Evolutionary conservation across 1,140 invertebrate species (phyloP), one percentile per base, ranked within the genome.

Genomic region (Leptinotarsa defecta): DNA sequence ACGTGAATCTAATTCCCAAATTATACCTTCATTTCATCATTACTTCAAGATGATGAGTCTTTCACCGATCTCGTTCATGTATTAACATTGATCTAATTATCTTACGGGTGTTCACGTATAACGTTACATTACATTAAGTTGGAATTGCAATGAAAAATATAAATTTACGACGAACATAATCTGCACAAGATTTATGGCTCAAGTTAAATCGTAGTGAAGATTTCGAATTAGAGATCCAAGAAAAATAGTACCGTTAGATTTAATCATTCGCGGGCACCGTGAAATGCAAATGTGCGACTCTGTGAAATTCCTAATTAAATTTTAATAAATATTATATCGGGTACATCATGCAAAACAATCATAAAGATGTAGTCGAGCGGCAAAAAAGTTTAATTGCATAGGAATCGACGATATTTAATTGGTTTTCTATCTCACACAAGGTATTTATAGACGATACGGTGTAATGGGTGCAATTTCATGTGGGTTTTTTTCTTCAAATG

Each of bases 251-350:
- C 52, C 52, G 52, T 57, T 57, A 57, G 52, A 15, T 57, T 57
- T 57, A 57, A 57, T 57, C n/a, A 57, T 57, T 57, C n/a, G 52
- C 52, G 52, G 8, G 52, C 52, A 65, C 20, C 24, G 63, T 65
- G 63, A 65, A 27, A 65, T 65, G 24, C 15, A 65, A 65, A 65
- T 65, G 63, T 65, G 63, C 20, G 24, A 27, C 63, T 65, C 24
- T 65, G 63, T 27, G 24, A 68, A 34, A 68, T 68, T 68, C n/a
- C 13, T 43, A 19, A 68, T 68, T 68, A 68, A 68, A 68, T 68
- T 43, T n/a, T 68, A 34, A 34, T 68, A 65, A 27, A 65, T 22
- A 62, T 20, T 43, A 27, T 65, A 22, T 68, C 22, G 22, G 67
- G 22, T 68, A 34, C 34, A 68, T 17, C 67, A 43, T 43, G 67